These are phyloP conservation scores for Oedothorax gibbosus DNA, from an alignment of 1,140 invertebrate genomes.

Conservation along the genomic window DNA sequence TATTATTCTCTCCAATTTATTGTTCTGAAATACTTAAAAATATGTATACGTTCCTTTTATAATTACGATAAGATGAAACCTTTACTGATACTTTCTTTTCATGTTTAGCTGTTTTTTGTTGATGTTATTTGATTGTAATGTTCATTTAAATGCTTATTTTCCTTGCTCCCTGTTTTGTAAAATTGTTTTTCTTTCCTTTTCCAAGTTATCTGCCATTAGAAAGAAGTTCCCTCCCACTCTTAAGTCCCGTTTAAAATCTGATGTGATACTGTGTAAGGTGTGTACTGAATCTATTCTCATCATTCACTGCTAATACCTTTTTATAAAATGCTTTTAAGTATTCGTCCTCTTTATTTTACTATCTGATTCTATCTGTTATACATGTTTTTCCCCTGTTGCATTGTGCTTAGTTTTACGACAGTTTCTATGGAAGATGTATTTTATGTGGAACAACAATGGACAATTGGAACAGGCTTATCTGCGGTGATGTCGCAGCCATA, in stretches of 20 bases:
- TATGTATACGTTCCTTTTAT: no score
- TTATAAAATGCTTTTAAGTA: no score
- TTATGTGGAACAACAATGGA: no score
- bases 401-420: neutral
- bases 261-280: conserved; percentile 23
- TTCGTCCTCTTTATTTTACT: neutral
- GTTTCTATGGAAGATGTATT: no score
- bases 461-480: no score
- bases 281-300: conserved; percentile 5
- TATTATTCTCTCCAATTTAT: neutral
- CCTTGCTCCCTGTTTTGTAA: neutral
- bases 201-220: conserved; percentile 37
- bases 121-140: neutral
- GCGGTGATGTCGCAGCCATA: no score
- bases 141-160: neutral
- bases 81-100: neutral
- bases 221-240: conserved; percentile 38
- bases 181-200: neutral
- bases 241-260: neutral
- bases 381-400: neutral
- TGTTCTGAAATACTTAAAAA: neutral
- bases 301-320: no score
- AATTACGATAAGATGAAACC: neutral
- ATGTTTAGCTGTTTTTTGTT: neutral
- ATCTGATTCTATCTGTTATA: neutral